Conservation (phyloP, 2,797 vertebrate species). For the Limosa lapponica region DNA sequence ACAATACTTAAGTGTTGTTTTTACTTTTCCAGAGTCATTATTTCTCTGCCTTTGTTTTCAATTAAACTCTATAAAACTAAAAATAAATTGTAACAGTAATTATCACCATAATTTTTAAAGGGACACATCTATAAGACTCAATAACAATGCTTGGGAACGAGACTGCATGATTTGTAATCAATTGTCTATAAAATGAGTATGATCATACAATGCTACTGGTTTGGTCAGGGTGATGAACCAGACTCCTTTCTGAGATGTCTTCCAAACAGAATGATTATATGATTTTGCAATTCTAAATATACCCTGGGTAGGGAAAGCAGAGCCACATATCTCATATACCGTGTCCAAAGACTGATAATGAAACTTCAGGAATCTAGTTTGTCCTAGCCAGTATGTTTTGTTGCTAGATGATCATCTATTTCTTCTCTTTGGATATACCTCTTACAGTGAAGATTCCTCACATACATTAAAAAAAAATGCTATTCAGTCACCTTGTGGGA, state of each 20-base stretch:
- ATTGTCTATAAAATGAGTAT: not conserved
- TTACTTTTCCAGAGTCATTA: not conserved
- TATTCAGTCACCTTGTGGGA: not conserved
- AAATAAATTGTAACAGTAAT: not conserved
- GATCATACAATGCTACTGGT: not conserved
- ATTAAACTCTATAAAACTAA: not conserved
- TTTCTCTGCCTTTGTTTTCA: not conserved
- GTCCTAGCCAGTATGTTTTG: not conserved
- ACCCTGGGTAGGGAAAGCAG: accelerated
- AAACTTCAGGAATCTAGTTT: not conserved
- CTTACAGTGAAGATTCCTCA: not conserved
- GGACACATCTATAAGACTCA: accelerated
- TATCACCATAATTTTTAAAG: not conserved
- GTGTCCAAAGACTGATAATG: not conserved
- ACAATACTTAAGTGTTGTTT: accelerated
- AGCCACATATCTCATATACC: not conserved
- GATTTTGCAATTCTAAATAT: not conserved
- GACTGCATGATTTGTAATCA: not conserved
- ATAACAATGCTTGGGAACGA: not conserved
- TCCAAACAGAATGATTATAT: not conserved
- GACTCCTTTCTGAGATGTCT: not conserved
- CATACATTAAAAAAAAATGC: accelerated
- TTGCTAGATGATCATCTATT: not conserved
- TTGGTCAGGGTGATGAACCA: not conserved
- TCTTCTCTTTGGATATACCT: not conserved